A percentile compares a stretch with the other conserved stretches of the same genome.
phyloP scores from a whole-genome alignment of 2,797 vertebrate genomes.

The Darevskia nairensis region DNA sequence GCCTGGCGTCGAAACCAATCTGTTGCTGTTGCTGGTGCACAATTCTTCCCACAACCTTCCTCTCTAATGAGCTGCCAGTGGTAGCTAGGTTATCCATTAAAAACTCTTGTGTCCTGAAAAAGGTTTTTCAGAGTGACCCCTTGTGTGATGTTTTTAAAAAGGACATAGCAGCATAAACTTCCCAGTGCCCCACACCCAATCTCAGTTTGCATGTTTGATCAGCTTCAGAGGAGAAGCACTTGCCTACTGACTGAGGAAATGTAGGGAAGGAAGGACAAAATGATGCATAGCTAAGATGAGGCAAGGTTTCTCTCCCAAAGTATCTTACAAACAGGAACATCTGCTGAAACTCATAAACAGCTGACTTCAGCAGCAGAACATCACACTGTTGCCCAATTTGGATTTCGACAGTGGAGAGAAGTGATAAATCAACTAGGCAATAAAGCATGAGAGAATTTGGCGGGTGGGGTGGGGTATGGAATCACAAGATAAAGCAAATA shows the following conservation, averaged over 20 bases:
- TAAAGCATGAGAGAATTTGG: slow-evolving; percentile 59
- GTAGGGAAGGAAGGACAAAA: slow-evolving; percentile 53
- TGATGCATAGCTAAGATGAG: slow-evolving; percentile 20
- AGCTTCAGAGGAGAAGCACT: background rate
- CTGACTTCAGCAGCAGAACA: slow-evolving; percentile 72
- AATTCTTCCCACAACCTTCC: background rate
- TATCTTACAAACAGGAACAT: slow-evolving; percentile 68
- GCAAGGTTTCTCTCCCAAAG: background rate
- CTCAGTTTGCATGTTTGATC: background rate
- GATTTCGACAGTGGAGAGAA: slow-evolving; percentile 56
- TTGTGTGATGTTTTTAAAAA: background rate
- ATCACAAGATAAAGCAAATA: slow-evolving; percentile 63
- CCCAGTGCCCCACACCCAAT: background rate
- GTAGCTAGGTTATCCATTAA: background rate
- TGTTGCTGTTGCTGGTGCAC: rapidly evolving
- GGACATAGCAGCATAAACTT: background rate
- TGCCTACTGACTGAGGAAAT: slow-evolving; percentile 14
- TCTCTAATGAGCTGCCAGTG: rapidly evolving
- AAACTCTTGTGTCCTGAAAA: background rate
- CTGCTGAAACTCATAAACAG: slow-evolving; percentile 64
- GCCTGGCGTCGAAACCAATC: background rate
- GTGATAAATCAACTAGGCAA: slow-evolving; percentile 74
- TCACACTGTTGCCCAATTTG: slow-evolving; percentile 58
- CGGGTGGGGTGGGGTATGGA: too few species aligned
- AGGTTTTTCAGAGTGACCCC: rapidly evolving